Evolutionary conservation across 2,888 invertebrate genomes (phyloP), one percentile per base, ranked within the genome.

Genomic region (Cyclophora albipunctata): DNA sequence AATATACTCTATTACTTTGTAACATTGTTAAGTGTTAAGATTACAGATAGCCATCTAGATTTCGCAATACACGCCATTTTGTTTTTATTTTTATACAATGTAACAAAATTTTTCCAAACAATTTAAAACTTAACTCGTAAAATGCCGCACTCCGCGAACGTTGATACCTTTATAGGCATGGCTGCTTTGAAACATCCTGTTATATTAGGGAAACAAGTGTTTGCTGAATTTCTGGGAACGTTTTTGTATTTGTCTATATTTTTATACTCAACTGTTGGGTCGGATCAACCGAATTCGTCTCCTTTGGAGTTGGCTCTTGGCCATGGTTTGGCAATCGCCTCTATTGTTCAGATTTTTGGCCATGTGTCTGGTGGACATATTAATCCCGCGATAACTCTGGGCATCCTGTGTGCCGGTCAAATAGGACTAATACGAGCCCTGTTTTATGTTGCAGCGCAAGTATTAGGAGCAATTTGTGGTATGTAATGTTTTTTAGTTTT

Each of bases 361-460:
- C 60, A 65, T 43, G 58, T 71, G 0, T 72, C 71, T 4, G 72
- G 74, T 0, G 64, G 62, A 0, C 74, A 73, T 42, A 53, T 73
- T 7, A 73, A 73, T 45, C 73, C 73, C 0, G 73, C 74, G 6
- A 54, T 73, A 3, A 73, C 73, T 0, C 3, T 66, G 0, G 72
- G 70, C 0, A 57, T 58, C 5, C 20, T 69, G 7, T 51, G 69
- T 4, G 65, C 64, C 47, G 62, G 62, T 5, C 52, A 64, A 45
- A 71, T 73, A n/a, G 69, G 60, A 50, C 51, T 59, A 6, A 46
- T 73, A 34, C 69, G 66, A 41, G 71, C 64, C 4, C 0, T 67
- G 7, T 70, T 60, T 5, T 73, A 70, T 51, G 7, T 70, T n/a
- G 5, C 52, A 0, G 62, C 58, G 45, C 74, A 73, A 43, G 45